Evolutionary conservation across 2,113 vertebrate species (phyloP).

Genomic region (Mohoua ochrocephala): DNA sequence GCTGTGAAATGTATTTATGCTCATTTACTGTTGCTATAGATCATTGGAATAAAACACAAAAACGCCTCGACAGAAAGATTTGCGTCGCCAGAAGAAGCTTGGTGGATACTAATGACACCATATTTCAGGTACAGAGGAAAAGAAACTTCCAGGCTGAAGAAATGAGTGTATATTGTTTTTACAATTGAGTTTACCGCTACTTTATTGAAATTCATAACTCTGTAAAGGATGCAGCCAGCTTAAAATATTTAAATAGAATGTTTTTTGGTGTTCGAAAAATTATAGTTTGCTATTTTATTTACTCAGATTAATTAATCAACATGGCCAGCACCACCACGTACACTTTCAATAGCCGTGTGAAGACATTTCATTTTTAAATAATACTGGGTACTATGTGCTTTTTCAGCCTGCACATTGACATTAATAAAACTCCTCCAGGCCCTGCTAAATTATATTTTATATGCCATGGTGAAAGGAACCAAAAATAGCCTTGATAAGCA

Average conservation of each 20-base stretch:
- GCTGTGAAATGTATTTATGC: neutral
- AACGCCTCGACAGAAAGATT: neutral
- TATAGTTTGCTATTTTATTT: neutral
- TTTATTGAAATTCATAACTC: neutral
- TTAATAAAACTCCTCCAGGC: neutral
- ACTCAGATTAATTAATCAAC: neutral
- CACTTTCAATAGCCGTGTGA: neutral
- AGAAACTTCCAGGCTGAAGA: neutral
- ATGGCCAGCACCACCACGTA: neutral
- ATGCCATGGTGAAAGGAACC: neutral
- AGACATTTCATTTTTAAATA: neutral
- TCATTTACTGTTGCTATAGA: neutral
- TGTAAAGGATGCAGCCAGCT: neutral
- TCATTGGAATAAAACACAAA: neutral
- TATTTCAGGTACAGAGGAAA: neutral
- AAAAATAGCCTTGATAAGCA: neutral
- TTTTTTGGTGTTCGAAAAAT: neutral
- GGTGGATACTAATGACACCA: neutral
- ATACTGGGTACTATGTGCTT: neutral
- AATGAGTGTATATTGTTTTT: neutral
- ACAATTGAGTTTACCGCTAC: neutral
- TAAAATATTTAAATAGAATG: neutral
- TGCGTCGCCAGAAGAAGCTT: neutral
- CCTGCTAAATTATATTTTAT: neutral
- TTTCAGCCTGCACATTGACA: neutral